phyloP scores from a whole-genome alignment of 2,888 invertebrate species.

The Lycaena phlaeas region DNA sequence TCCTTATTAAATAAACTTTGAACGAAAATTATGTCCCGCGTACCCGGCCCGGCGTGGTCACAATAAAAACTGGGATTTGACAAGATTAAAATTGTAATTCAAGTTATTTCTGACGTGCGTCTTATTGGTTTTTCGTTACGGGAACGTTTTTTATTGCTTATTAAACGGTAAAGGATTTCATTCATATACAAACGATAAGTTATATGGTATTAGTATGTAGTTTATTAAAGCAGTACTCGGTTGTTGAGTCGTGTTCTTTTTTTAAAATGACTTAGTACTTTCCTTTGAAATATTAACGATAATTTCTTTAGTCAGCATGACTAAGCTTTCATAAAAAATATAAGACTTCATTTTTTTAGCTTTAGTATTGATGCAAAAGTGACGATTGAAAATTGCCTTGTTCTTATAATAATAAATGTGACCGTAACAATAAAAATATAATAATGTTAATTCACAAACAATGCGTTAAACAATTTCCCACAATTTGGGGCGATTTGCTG shows the following conservation, averaged over 20 bases:
- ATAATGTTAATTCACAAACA: conserved; percentile 7
- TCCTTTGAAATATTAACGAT: too few relatives aligned
- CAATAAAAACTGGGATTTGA: conserved; percentile 70
- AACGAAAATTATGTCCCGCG: conserved; percentile 59
- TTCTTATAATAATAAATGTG: too few relatives aligned
- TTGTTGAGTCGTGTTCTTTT: neutral
- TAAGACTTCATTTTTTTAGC: too few relatives aligned
- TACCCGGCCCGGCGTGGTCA: conserved; percentile 40
- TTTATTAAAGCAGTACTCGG: neutral
- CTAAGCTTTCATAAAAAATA: too few relatives aligned
- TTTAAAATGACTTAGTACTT: neutral
- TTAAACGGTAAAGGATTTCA: conserved; percentile 20
- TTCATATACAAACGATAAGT: neutral
- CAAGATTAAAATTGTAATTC: conserved; percentile 72
- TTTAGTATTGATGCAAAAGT: too few relatives aligned
- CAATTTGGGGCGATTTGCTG: conserved; percentile 20
- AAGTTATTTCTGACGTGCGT: conserved; percentile 64
- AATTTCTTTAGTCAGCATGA: too few relatives aligned
- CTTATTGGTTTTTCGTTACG: conserved; percentile 66
- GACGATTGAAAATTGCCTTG: too few relatives aligned
- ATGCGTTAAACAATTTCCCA: conserved; percentile 15
- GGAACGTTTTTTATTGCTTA: conserved; percentile 37
- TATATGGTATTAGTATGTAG: conserved; percentile 1
- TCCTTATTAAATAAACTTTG: conserved; percentile 67
- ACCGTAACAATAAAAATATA: neutral